phyloP scores from a whole-genome alignment of 37 sponge, comb jelly and placozoan species.

The Oopsacas minuta region DNA sequence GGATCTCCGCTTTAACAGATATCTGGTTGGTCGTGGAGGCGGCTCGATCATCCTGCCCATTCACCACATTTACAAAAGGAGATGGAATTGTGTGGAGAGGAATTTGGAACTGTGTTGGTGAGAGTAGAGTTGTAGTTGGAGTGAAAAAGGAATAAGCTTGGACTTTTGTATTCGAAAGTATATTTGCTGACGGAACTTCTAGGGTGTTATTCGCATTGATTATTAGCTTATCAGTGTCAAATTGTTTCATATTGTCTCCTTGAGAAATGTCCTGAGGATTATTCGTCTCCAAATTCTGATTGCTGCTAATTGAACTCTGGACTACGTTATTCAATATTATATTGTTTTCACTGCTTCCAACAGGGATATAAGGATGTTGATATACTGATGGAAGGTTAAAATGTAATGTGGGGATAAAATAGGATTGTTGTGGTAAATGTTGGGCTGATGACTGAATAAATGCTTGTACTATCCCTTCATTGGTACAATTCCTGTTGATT shows the following conservation, averaged over 20 bases:
- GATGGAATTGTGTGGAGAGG: neutral
- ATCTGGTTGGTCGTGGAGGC: neutral
- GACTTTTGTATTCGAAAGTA: neutral
- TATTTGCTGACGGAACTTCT: neutral
- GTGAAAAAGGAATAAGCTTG: neutral
- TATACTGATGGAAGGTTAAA: neutral
- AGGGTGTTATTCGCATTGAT: neutral
- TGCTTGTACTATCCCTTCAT: neutral
- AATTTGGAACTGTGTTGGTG: neutral
- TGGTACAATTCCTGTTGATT: neutral
- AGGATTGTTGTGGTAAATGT: neutral
- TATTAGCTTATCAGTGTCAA: neutral
- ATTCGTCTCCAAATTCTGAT: neutral
- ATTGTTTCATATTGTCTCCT: neutral
- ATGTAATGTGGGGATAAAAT: neutral
- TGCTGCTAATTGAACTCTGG: neutral
- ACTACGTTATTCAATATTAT: neutral
- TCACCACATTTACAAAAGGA: neutral
- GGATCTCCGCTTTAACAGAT: neutral
- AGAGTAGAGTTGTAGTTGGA: neutral
- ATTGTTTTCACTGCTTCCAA: neutral
- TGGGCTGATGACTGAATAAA: neutral
- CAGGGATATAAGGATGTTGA: neutral
- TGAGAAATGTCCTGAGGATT: neutral
- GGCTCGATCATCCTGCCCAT: neutral